A percentile compares a stretch with the other conserved stretches of the same genome.
Evolutionary conservation across 2,113 vertebrate species (phyloP).

Genomic region (Nibea albiflora): DNA sequence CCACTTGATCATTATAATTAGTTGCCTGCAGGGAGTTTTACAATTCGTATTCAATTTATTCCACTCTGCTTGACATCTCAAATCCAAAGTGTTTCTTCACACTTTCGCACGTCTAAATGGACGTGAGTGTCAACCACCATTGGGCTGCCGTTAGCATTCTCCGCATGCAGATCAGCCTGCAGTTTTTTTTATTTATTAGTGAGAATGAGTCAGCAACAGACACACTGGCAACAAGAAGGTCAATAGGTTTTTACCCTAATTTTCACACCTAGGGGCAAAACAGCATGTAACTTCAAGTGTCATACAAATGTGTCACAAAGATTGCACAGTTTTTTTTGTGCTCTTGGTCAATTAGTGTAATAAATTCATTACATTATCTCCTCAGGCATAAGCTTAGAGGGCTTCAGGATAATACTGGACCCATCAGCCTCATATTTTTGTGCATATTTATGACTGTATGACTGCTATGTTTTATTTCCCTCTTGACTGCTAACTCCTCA

Average conservation of each 20-base stretch:
- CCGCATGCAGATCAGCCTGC: not conserved
- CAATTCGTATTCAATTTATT: not conserved
- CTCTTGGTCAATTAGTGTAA: too few relatives aligned
- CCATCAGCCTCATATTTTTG: too few relatives aligned
- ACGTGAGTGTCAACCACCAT: constrained; percentile 19
- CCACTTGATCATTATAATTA: constrained; percentile 1
- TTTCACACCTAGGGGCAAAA: not conserved
- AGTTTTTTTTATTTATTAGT: not conserved
- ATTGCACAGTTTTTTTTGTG: not conserved
- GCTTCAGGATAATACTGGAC: too few relatives aligned
- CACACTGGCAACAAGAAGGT: not conserved
- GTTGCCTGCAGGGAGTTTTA: not conserved
- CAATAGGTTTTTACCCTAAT: not conserved
- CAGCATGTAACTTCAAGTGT: not conserved
- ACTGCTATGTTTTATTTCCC: too few relatives aligned
- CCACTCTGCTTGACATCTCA: constrained; percentile 4
- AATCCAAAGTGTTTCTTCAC: not conserved
- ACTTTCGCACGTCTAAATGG: constrained; percentile 17
- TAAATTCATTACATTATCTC: not conserved
- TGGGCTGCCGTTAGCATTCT: not conserved
- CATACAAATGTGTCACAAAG: not conserved
- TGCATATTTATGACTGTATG: too few relatives aligned
- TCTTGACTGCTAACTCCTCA: too few relatives aligned
- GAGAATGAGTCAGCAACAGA: not conserved
- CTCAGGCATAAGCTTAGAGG: too few relatives aligned